Conservation (phyloP, 2,113 vertebrate species). For the Cinclus cinclus region DNA sequence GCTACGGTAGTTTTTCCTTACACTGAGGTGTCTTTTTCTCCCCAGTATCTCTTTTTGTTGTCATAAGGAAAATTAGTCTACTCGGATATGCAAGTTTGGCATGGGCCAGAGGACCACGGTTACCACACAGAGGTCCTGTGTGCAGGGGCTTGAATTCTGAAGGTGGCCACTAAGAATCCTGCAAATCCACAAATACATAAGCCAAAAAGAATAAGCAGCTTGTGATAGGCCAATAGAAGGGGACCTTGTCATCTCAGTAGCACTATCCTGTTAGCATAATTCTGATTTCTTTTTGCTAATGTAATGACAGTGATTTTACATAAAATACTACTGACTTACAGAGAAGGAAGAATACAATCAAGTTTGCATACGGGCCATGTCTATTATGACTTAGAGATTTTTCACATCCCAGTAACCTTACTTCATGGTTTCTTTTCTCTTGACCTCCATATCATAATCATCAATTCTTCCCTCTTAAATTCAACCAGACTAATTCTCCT, state of each 20-base stretch:
- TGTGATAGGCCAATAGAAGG: not conserved
- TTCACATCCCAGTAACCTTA: conserved; percentile 8
- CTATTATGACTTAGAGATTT: conserved; percentile 12
- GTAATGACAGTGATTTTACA: not conserved
- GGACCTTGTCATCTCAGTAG: not conserved
- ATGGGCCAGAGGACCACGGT: not conserved
- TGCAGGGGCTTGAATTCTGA: not conserved
- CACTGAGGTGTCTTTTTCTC: not conserved
- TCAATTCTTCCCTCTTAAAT: conserved; percentile 48
- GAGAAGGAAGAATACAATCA: not conserved
- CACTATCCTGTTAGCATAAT: not conserved
- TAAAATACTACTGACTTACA: not conserved
- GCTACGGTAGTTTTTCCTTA: not conserved
- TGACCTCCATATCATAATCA: conserved; percentile 36
- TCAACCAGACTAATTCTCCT: conserved; percentile 27
- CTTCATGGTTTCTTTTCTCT: conserved; percentile 8
- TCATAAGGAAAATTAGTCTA: not conserved
- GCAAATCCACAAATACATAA: not conserved
- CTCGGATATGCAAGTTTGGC: not conserved
- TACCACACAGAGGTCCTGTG: rapidly evolving
- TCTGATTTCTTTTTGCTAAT: not conserved
- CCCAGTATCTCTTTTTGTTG: not conserved
- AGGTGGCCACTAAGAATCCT: not conserved
- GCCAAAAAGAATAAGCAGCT: not conserved
- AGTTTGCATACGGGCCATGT: not conserved